A percentile compares a stretch with the other conserved stretches of the same genome.
Evolutionary conservation across 2,888 invertebrate species (phyloP).

Genomic region (Amphipoea lucens): DNA sequence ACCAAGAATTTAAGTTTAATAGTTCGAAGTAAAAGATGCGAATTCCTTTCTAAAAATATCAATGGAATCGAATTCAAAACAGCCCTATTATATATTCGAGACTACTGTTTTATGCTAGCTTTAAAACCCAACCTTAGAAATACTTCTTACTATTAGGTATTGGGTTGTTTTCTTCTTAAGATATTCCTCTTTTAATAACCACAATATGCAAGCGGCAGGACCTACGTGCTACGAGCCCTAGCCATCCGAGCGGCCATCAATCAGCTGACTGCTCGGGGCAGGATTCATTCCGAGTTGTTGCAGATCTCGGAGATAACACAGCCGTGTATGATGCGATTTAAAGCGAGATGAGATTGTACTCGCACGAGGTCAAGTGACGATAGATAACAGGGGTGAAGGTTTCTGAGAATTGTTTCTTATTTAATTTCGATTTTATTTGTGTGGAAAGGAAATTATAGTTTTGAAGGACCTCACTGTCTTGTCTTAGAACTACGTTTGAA

Average conservation of each 20-base stretch:
- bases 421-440: not conserved
- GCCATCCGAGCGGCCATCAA: conserved; percentile 70
- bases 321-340: conserved; percentile 76
- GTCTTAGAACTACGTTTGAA: not conserved
- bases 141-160: not conserved
- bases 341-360: conserved; percentile 68
- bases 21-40: not conserved
- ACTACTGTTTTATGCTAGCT: not conserved
- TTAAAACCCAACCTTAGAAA: not conserved
- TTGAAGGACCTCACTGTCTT: not conserved
- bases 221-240: conserved; percentile 61
- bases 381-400: conserved; percentile 52
- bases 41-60: not conserved
- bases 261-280: conserved; percentile 74
- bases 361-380: conserved; percentile 58
- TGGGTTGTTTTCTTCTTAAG: not conserved
- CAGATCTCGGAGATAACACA: conserved; percentile 72
- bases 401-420: conserved; percentile 21
- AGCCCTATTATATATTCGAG: not conserved
- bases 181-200: not conserved
- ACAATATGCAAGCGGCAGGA: conserved; percentile 8
- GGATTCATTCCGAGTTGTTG: conserved; percentile 72
- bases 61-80: not conserved
- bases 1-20: not conserved
- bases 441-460: not conserved